A percentile compares a stretch with the other conserved stretches of the same genome.
Conservation (phyloP, 2,888 invertebrate species). For the Nysson spinosus region DNA sequence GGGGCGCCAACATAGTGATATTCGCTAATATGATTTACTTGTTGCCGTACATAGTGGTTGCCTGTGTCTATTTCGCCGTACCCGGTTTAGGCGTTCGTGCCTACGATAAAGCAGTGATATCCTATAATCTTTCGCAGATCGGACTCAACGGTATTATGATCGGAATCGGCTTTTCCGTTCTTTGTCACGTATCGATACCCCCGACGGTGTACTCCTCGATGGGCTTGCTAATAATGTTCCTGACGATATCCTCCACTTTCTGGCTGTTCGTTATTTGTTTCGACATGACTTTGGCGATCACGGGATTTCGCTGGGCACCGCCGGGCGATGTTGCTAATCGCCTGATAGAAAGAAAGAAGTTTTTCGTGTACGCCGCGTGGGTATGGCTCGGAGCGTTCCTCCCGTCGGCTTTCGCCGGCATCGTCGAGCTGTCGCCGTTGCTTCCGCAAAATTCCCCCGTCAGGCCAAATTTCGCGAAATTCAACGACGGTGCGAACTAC, state of each 20-base stretch:
- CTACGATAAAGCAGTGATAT: slow-evolving; percentile 64
- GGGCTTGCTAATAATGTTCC: slow-evolving; percentile 63
- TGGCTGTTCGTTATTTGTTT: slow-evolving; percentile 70
- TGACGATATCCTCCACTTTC: slow-evolving; percentile 59
- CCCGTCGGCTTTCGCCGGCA: slow-evolving; percentile 51
- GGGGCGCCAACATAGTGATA: slow-evolving; percentile 65
- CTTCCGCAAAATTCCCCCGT: slow-evolving; percentile 55
- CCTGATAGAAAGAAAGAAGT: slow-evolving; percentile 52
- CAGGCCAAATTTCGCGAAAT: slow-evolving; percentile 60
- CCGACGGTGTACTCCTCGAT: slow-evolving; percentile 38
- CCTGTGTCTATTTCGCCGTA: slow-evolving; percentile 54
- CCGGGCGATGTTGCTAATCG: slow-evolving; percentile 24
- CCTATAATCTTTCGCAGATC: slow-evolving; percentile 60
- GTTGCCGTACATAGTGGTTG: slow-evolving; percentile 61
- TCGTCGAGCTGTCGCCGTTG: slow-evolving; percentile 60
- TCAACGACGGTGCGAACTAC: slow-evolving; percentile 27
- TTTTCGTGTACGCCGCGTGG: slow-evolving; percentile 43
- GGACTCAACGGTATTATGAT: slow-evolving; percentile 56
- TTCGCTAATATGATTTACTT: slow-evolving; percentile 68
- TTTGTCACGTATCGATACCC: slow-evolving; percentile 58
- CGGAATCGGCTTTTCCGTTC: slow-evolving; percentile 51
- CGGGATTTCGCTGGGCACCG: slow-evolving; percentile 66
- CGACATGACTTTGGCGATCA: slow-evolving; percentile 69
- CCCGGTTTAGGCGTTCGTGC: slow-evolving; percentile 58
- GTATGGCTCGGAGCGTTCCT: slow-evolving; percentile 45